Percentiles rank a stretch among this genome's conserved stretches.
phyloP scores from a whole-genome alignment of 1,140 invertebrate species.

The Platyura marginata region DNA sequence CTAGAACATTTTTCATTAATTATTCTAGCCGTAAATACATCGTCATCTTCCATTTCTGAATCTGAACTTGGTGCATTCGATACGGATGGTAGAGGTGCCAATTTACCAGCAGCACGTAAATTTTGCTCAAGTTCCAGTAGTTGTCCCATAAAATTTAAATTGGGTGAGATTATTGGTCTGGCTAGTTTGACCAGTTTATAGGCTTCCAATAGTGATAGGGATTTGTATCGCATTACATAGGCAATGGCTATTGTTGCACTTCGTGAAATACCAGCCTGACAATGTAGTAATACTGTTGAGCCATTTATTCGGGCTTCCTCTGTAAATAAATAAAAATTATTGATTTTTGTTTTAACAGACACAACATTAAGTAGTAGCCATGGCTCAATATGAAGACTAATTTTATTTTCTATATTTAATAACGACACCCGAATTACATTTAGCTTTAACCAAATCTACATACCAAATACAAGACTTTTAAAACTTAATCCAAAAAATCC shows the following conservation, averaged over 20 bases:
- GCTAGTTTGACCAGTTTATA: slow-evolving; percentile 74
- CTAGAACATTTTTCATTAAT: background rate
- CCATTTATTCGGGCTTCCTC: slow-evolving; percentile 65
- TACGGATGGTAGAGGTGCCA: slow-evolving; percentile 11
- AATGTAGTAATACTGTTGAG: slow-evolving; percentile 76
- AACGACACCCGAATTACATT: too few relatives aligned
- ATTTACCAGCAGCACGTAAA: slow-evolving; percentile 29
- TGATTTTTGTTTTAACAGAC: too few relatives aligned
- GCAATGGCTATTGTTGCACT: slow-evolving; percentile 90
- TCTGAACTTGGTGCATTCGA: slow-evolving; percentile 3
- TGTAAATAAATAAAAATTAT: slow-evolving; percentile 40
- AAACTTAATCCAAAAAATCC: too few relatives aligned
- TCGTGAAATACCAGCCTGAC: slow-evolving; percentile 86
- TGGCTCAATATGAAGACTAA: too few relatives aligned
- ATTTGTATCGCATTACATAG: slow-evolving; percentile 82
- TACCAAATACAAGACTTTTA: too few relatives aligned
- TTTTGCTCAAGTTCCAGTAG: slow-evolving; percentile 71
- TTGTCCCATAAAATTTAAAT: slow-evolving; percentile 95
- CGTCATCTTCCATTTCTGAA: slow-evolving; percentile 2
- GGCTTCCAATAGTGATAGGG: slow-evolving; percentile 72
- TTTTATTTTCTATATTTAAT: too few relatives aligned
- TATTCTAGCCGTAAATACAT: background rate
- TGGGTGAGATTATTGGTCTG: slow-evolving; percentile 83
- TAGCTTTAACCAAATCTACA: too few relatives aligned
- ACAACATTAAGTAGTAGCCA: too few relatives aligned